These are phyloP conservation scores for Crenichthys baileyi DNA, from an alignment of 2,797 vertebrate species.

Conservation along the genomic window DNA sequence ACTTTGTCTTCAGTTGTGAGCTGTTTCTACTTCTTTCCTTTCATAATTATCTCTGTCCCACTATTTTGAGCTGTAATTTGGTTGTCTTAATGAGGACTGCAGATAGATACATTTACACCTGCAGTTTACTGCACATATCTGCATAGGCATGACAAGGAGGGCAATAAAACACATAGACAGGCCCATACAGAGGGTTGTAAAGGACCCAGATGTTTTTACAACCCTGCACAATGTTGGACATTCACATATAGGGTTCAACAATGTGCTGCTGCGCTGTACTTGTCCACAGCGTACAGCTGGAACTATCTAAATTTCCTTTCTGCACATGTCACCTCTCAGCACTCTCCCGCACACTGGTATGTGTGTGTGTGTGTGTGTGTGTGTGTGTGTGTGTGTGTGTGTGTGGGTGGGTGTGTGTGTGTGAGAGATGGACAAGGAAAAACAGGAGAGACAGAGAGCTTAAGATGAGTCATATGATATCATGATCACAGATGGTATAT, in stretches of 20 bases:
- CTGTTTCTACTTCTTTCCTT: not conserved
- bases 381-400: not conserved
- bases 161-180: not conserved
- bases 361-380: not conserved
- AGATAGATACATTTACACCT: constrained; percentile 1
- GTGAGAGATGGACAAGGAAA: not conserved
- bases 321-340: constrained; percentile 50
- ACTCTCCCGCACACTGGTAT: constrained; percentile 26
- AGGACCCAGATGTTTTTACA: constrained; percentile 3
- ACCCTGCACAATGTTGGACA: constrained; percentile 8
- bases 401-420: constrained; percentile 12
- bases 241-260: constrained; percentile 5
- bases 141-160: not conserved
- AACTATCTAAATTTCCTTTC: constrained; percentile 24
- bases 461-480: constrained; percentile 27
- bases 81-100: not conserved
- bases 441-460: constrained; percentile 2
- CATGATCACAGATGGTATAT: constrained; percentile 31
- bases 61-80: not conserved
- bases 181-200: not conserved
- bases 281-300: constrained; percentile 27
- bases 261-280: constrained; percentile 7
- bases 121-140: not conserved
- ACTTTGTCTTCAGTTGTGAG: not conserved
- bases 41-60: not conserved